These are phyloP conservation scores for Alexandromys fortis DNA, from an alignment of 2,113 vertebrate genomes.

Conservation along the genomic window DNA sequence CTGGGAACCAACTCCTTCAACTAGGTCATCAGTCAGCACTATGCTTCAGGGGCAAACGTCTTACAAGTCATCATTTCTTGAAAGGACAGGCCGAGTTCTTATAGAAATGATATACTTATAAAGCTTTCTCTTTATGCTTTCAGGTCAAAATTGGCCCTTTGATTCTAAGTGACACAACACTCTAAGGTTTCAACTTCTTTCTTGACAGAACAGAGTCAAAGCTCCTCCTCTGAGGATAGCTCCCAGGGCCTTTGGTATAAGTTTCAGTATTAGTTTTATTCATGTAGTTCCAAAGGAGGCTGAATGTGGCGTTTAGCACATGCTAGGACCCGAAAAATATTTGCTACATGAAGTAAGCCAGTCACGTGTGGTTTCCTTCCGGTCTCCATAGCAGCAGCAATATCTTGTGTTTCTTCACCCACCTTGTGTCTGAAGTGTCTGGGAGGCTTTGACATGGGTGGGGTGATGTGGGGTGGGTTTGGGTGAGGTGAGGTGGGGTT, in stretches of 20 bases:
- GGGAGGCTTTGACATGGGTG: neutral
- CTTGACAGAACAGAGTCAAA: neutral
- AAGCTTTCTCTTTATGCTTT: slow-evolving; percentile 15
- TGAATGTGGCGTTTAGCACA: neutral
- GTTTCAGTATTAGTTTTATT: neutral
- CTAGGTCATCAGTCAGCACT: neutral
- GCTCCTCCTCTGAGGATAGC: neutral
- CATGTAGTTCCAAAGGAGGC: neutral
- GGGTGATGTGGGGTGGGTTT: neutral
- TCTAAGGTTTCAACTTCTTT: slow-evolving; percentile 30
- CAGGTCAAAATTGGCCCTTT: slow-evolving; percentile 19
- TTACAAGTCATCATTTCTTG: neutral
- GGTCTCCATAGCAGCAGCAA: neutral
- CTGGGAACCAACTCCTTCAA: neutral
- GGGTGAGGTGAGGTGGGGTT: neutral
- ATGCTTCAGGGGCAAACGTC: neutral
- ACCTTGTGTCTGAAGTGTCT: neutral
- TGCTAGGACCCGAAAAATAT: neutral
- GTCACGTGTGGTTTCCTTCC: neutral
- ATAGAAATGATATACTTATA: slow-evolving; percentile 12
- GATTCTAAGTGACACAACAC: neutral
- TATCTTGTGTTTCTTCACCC: neutral
- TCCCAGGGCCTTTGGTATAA: neutral
- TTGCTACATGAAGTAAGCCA: neutral
- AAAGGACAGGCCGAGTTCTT: neutral